These are phyloP conservation scores for Entomyzon cyanotis DNA, from an alignment of 2,113 vertebrate species.

Conservation along the genomic window DNA sequence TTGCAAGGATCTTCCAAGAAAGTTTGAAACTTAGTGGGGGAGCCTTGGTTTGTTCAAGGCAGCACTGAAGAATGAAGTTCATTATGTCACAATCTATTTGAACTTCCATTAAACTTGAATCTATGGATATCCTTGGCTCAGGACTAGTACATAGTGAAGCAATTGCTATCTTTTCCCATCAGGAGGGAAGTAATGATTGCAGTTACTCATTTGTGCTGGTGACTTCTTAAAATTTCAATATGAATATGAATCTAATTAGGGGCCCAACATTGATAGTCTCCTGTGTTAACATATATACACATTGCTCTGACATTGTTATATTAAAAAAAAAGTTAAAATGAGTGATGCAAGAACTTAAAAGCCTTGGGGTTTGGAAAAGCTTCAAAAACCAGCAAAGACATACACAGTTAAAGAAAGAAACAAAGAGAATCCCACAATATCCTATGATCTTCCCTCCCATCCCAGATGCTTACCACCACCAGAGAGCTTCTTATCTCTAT, in stretches of 20 bases:
- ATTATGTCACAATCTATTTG: background rate
- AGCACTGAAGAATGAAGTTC: background rate
- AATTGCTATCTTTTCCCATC: slow-evolving; percentile 14
- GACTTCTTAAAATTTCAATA: slow-evolving; percentile 18
- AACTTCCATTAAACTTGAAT: background rate
- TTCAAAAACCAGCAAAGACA: slow-evolving; percentile 20
- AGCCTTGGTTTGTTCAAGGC: background rate
- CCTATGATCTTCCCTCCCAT: slow-evolving; percentile 47
- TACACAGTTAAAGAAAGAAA: slow-evolving; percentile 34
- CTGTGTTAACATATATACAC: slow-evolving; percentile 19
- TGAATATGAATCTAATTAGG: slow-evolving; percentile 42
- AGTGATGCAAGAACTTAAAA: slow-evolving; percentile 32
- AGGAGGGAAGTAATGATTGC: background rate
- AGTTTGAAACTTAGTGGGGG: background rate
- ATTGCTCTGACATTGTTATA: slow-evolving; percentile 2
- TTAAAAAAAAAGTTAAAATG: background rate
- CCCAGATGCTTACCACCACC: slow-evolving; percentile 44
- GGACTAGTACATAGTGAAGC: background rate
- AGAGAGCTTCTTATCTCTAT: slow-evolving; percentile 23
- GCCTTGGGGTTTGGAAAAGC: slow-evolving; percentile 52
- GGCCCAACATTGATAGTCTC: background rate
- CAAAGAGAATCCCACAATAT: slow-evolving; percentile 53
- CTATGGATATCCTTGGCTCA: slow-evolving; percentile 4
- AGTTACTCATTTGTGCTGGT: background rate
- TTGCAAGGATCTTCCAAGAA: background rate